Percentiles rank a stretch among this genome's conserved stretches.
These are phyloP conservation scores for Percina caprodes DNA, from an alignment of 2,113 vertebrate genomes.

Conservation along the genomic window DNA sequence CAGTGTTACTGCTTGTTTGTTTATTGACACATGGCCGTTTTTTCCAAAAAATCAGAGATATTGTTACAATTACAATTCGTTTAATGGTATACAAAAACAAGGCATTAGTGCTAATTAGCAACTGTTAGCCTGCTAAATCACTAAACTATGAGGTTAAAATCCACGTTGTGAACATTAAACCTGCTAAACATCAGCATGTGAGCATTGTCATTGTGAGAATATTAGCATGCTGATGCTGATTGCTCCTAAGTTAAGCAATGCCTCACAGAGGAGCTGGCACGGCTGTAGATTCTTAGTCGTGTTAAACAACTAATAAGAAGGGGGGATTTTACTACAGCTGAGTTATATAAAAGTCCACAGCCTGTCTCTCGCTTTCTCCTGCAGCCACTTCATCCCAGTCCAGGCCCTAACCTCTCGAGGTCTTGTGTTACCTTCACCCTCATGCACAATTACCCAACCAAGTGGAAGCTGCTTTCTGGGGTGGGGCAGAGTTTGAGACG, in stretches of 20 bases:
- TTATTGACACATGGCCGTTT: not conserved
- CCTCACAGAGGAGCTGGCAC: not conserved
- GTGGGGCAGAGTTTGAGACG: constrained; percentile 31
- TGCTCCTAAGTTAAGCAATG: not conserved
- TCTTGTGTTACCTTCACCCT: constrained; percentile 57
- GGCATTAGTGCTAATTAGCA: not conserved
- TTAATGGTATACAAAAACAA: not conserved
- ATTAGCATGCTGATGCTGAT: not conserved
- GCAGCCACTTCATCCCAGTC: constrained; percentile 45
- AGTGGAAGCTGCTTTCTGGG: constrained; percentile 66
- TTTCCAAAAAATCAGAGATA: not conserved
- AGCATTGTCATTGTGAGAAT: too few relatives aligned
- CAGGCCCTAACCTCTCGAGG: constrained; percentile 58
- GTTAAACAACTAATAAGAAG: not conserved
- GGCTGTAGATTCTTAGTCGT: not conserved
- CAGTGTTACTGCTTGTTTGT: not conserved
- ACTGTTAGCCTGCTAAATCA: not conserved
- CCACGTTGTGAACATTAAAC: not conserved
- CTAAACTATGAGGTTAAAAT: too few relatives aligned
- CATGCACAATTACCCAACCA: constrained; percentile 69
- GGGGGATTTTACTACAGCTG: constrained; percentile 4
- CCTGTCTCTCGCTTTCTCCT: constrained; percentile 52
- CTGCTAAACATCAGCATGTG: not conserved
- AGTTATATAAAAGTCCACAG: constrained; percentile 62
- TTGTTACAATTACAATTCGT: not conserved